Conservation (phyloP, 2,888 invertebrate species). For the Cataglyphis livida region DNA sequence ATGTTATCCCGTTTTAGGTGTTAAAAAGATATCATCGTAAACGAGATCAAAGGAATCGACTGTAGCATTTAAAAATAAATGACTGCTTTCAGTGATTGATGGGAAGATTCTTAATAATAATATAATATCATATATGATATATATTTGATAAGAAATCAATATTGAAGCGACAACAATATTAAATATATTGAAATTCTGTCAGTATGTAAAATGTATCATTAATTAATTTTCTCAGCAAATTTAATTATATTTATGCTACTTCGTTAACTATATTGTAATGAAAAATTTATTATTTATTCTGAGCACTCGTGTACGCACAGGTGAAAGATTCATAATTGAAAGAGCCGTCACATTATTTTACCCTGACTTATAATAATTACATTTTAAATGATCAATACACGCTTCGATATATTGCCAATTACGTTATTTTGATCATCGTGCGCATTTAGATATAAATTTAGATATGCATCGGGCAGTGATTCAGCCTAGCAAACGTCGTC, state of each 20-base stretch:
- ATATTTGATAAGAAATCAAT: neutral
- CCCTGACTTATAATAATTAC: conserved; percentile 1
- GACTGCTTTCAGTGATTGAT: neutral
- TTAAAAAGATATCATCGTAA: conserved; percentile 56
- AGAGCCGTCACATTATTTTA: conserved; percentile 13
- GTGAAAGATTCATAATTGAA: conserved; percentile 25
- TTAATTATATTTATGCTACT: conserved; percentile 23
- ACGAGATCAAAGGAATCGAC: neutral
- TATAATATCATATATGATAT: neutral
- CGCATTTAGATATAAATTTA: conserved; percentile 11
- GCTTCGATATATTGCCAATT: neutral
- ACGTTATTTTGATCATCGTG: neutral
- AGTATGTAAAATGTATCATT: conserved; percentile 12
- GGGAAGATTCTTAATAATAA: neutral
- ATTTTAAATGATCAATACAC: neutral
- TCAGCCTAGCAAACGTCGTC: neutral
- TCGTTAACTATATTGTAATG: conserved; percentile 27
- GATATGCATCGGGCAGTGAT: neutral
- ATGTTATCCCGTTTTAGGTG: conserved; percentile 45
- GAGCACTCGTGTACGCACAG: neutral
- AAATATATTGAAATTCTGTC: conserved; percentile 17
- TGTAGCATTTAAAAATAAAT: conserved; percentile 7
- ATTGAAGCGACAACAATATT: neutral
- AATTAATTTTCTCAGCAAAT: conserved; percentile 31
- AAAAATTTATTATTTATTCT: conserved; percentile 33